Evolutionary conservation across 2,888 invertebrate species (phyloP), one percentile per base, ranked within the genome.

Genomic region (Autographa gamma): DNA sequence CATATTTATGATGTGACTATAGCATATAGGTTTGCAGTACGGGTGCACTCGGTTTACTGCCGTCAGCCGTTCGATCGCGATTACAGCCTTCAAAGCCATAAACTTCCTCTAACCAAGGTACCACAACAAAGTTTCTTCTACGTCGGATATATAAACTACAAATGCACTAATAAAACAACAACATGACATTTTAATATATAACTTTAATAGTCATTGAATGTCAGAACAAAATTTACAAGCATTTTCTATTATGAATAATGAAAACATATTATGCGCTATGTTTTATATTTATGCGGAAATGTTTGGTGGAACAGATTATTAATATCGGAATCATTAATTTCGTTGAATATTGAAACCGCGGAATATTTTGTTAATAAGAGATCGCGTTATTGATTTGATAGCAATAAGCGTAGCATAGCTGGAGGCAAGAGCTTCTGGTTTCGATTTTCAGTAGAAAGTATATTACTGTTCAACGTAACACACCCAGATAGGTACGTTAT

Each of bases 61-160:
- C 77, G 80, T 67, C 73, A 63, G 63, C 69, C 76, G 81, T 82
- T 84, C 84, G 84, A 86, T 87, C 83, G 84, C 85, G 84, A 87
- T 87, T 84, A 88, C 85, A 85, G 74, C 84, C 83, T 80, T 76
- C 82, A 72, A 82, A 88, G 84, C 81, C 83, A 88, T 89, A 90
- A 89, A 87, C 79, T 84, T 81, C 76, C 75, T 71, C 78, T 81
- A 76, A 77, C 80, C 79, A 82, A 82, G 82, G 74, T 77, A 79
- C 80, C 71, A 84, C 88, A 88, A 91, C 89, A 89, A 87, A 88
- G 89, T 89, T 87, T 81, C 77, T 83, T 77, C 69, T 78, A 79
- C 81, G 84, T 65, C 48, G 16, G 59, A 71, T 75, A 76, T 66
- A 85, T 82, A 77, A 85, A 85, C 86, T 85, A 83, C 80, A 84